Conservation (phyloP, 2,888 invertebrate species). For the Ellobium chinense region DNA sequence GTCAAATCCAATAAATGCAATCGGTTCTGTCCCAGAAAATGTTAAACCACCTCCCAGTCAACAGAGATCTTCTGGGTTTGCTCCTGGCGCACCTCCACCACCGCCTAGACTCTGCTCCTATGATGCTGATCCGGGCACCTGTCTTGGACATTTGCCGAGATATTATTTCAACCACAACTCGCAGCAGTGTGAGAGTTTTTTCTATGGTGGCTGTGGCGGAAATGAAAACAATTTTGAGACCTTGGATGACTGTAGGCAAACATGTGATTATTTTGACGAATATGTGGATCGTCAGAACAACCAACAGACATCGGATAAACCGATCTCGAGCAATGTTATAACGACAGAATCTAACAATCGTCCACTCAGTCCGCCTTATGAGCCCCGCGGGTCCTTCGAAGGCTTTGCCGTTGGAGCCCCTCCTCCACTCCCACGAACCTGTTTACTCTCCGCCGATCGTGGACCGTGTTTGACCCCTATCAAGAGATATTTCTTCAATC, state of each 20-base stretch:
- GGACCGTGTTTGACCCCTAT: background rate
- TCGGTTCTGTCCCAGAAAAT: too few species aligned
- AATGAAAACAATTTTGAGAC: slow-evolving; percentile 27
- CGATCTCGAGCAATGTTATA: background rate
- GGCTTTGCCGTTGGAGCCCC: background rate
- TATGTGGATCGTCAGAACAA: background rate
- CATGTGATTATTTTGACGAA: background rate
- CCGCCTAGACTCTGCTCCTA: background rate
- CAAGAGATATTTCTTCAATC: background rate
- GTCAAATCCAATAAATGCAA: background rate
- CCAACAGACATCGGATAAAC: background rate
- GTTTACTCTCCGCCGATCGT: background rate
- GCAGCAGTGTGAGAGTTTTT: background rate
- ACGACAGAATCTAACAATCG: background rate
- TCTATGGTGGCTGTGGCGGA: slow-evolving; percentile 10
- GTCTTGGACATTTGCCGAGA: background rate
- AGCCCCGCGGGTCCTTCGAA: background rate
- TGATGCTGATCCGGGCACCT: background rate
- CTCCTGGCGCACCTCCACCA: background rate
- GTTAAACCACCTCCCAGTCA: background rate
- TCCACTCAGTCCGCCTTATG: background rate
- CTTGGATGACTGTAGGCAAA: background rate
- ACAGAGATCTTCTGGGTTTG: background rate
- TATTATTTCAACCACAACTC: slow-evolving; percentile 7
- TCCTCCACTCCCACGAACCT: background rate